These are phyloP conservation scores for Elegia similella DNA, from an alignment of 2,888 invertebrate genomes.

Conservation along the genomic window DNA sequence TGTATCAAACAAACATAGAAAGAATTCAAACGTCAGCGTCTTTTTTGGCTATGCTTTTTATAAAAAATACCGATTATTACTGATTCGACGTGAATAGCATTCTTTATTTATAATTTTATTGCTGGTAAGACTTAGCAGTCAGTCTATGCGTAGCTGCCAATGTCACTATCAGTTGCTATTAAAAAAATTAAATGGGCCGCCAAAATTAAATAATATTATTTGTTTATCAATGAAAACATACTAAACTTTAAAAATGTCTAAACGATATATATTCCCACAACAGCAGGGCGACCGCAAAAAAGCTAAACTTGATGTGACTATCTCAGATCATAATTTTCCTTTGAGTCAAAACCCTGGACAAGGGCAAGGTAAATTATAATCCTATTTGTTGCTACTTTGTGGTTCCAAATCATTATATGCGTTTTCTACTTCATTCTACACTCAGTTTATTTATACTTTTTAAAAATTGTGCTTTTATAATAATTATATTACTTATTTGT, in stretches of 20 bases:
- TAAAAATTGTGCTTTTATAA: conserved; percentile 24
- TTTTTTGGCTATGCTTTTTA: conserved; percentile 45
- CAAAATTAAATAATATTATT: conserved; percentile 30
- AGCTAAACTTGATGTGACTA: conserved; percentile 63
- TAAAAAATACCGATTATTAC: conserved; percentile 21
- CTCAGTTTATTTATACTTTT: neutral
- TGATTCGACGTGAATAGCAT: neutral
- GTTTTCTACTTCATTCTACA: too few species aligned
- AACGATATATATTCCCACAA: conserved; percentile 57
- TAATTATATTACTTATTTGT: conserved; percentile 43
- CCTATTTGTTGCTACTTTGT: neutral
- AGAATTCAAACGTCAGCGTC: conserved; percentile 35
- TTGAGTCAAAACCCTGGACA: conserved; percentile 59
- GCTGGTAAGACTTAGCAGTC: too few species aligned
- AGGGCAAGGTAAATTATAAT: conserved; percentile 13
- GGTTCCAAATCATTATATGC: neutral
- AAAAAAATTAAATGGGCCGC: conserved; percentile 27
- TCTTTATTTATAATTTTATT: neutral
- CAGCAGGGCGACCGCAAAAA: conserved; percentile 64
- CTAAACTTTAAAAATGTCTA: conserved; percentile 52
- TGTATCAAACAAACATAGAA: conserved; percentile 39
- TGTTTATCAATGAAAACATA: neutral
- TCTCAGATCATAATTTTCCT: conserved; percentile 72
- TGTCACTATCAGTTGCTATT: conserved; percentile 8
- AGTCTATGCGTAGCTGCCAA: neutral